Conservation (phyloP, 2,113 vertebrate species). For the Campylomormyrus tamandua region DNA sequence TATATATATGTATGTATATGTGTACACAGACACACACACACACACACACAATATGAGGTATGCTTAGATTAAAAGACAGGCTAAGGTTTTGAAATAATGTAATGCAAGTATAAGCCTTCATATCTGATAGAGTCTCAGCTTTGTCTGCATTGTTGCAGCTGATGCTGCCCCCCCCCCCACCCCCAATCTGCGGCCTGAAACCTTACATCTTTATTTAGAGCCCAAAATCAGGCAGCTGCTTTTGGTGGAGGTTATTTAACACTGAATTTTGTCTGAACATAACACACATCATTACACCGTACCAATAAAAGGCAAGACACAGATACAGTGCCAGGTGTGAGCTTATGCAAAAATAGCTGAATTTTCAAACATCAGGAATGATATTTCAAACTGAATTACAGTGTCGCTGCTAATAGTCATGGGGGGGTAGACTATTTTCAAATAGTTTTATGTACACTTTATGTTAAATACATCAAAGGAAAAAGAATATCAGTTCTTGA, state of each 20-base stretch:
- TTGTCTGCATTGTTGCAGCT: conserved; percentile 8
- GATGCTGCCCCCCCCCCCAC: not conserved
- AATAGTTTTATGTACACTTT: not conserved
- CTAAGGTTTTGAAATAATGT: not conserved
- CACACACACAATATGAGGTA: not conserved
- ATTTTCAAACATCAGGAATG: not conserved
- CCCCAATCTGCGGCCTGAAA: conserved; percentile 12
- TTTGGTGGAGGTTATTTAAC: not conserved
- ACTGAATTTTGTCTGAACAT: not conserved
- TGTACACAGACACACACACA: too few species aligned
- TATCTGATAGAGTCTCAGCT: not conserved
- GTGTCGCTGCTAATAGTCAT: not conserved
- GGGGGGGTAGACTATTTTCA: not conserved
- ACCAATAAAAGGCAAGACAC: not conserved
- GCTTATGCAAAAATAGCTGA: not conserved
- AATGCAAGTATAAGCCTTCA: not conserved
- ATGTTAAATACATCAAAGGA: not conserved
- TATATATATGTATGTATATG: not conserved
- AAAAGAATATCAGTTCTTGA: not conserved
- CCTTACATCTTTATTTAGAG: conserved; percentile 20
- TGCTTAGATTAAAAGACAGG: not conserved
- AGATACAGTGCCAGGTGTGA: not conserved
- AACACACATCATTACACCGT: not conserved
- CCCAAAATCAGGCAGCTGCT: conserved; percentile 12
- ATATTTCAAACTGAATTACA: not conserved